Evolutionary conservation across 2,113 vertebrate genomes (phyloP).

Genomic region (Chunga burmeisteri): DNA sequence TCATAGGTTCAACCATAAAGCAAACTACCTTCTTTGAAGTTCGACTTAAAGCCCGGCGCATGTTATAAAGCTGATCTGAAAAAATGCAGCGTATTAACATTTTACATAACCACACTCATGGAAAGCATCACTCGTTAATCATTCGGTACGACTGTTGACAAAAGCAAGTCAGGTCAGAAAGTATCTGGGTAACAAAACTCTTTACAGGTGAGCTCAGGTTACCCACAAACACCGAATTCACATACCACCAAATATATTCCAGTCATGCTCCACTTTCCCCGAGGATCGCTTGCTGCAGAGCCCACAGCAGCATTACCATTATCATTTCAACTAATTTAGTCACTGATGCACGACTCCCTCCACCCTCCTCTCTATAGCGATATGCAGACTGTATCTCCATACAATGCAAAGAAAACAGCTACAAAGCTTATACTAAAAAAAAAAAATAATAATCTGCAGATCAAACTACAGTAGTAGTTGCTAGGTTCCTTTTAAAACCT

Average conservation of each 20-base stretch:
- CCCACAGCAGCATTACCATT: not conserved
- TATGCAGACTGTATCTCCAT: rapidly evolving
- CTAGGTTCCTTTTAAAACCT: not conserved
- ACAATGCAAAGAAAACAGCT: not conserved
- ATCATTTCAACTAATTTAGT: not conserved
- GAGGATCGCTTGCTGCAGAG: not conserved
- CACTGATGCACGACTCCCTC: not conserved
- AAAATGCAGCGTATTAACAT: not conserved
- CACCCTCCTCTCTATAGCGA: not conserved
- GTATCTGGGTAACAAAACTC: not conserved
- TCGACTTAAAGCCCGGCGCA: not conserved
- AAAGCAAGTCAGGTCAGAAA: not conserved
- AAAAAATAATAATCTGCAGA: not conserved
- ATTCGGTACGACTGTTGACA: not conserved
- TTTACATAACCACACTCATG: not conserved
- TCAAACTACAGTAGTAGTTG: not conserved
- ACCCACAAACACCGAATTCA: not conserved
- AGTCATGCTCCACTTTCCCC: not conserved
- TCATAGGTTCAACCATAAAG: slow-evolving; percentile 43
- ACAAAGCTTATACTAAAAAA: not conserved
- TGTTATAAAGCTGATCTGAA: not conserved
- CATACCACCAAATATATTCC: not conserved
- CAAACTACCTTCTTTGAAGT: slow-evolving; percentile 32
- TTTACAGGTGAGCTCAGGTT: not conserved
- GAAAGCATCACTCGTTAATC: not conserved